Evolutionary conservation across 2,888 invertebrate genomes (phyloP).

Genomic region (Plebejus argus): DNA sequence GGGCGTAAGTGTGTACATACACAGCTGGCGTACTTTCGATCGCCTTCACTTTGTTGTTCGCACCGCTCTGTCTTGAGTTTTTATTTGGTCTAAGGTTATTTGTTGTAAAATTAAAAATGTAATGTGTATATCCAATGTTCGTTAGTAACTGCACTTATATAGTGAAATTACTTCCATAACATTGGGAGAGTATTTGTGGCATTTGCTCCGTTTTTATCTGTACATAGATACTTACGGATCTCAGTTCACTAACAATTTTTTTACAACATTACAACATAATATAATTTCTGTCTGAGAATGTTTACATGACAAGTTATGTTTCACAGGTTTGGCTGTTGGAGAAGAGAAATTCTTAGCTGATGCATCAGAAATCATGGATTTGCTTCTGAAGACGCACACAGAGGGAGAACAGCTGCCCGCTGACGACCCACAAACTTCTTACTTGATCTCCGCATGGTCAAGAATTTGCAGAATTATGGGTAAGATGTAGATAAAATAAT

Average conservation of each 20-base stretch:
- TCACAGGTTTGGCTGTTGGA: slow-evolving; percentile 85
- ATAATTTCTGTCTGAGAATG: not conserved
- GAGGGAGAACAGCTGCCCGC: slow-evolving; percentile 92
- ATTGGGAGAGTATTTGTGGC: slow-evolving; percentile 21
- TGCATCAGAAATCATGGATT: slow-evolving; percentile 97
- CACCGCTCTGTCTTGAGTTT: too few relatives aligned
- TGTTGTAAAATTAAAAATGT: too few relatives aligned
- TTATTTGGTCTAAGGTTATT: too few relatives aligned
- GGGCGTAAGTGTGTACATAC: too few relatives aligned
- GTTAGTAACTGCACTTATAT: slow-evolving; percentile 23
- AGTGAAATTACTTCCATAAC: slow-evolving; percentile 26
- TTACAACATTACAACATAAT: not conserved
- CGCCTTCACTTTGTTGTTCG: too few relatives aligned
- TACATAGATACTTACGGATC: slow-evolving; percentile 17
- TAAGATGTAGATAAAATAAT: slow-evolving; percentile 42
- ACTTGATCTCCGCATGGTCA: slow-evolving; percentile 99
- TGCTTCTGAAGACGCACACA: slow-evolving; percentile 94
- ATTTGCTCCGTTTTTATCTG: slow-evolving; percentile 23
- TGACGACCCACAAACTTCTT: slow-evolving; percentile 98
- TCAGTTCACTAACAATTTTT: slow-evolving; percentile 20
- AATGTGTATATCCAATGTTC: slow-evolving; percentile 12
- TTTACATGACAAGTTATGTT: not conserved
- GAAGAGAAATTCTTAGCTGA: slow-evolving; percentile 93
- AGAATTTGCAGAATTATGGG: slow-evolving; percentile 97
- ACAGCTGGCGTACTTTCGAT: too few relatives aligned